These are phyloP conservation scores for Apostichopus californicus DNA, from an alignment of 35 echinoderm and acorn worm genomes.

Conservation along the genomic window DNA sequence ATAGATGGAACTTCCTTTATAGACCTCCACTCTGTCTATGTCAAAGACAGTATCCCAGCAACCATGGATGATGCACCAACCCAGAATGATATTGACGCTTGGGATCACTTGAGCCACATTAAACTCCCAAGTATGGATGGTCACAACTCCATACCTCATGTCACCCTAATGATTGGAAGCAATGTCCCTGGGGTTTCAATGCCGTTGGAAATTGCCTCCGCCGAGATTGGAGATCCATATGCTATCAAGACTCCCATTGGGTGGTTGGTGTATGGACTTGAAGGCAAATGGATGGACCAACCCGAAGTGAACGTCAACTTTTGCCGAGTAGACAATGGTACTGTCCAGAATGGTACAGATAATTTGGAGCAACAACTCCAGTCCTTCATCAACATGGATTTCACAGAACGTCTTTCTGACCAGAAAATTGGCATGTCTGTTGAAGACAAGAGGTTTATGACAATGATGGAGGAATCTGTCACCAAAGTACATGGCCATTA, in stretches of 20 bases:
- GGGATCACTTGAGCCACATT: constrained; percentile 49
- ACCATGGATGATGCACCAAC: constrained; percentile 30
- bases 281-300: not conserved
- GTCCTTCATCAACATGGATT: constrained; percentile 11
- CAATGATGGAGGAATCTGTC: constrained; percentile 34
- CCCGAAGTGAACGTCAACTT: constrained; percentile 13
- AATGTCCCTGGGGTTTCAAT: constrained; percentile 39
- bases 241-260: constrained; percentile 30
- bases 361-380: constrained; percentile 28
- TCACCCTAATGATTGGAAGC: constrained; percentile 46
- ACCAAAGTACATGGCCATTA: constrained; percentile 27
- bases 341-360: not conserved
- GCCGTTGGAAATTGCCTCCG: constrained; percentile 26
- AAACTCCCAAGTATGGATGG: constrained; percentile 11
- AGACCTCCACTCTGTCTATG: constrained; percentile 51
- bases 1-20: constrained; percentile 40
- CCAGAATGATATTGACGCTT: constrained; percentile 36
- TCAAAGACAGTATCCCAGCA: constrained; percentile 42
- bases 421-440: not conserved
- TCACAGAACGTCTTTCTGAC: constrained; percentile 28
- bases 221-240: constrained; percentile 12
- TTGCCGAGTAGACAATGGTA: not conserved
- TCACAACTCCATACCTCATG: not conserved
- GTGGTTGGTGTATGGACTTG: constrained; percentile 51
- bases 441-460: constrained; percentile 44